A percentile compares a stretch with the other conserved stretches of the same genome.
Evolutionary conservation across 1,140 invertebrate species (phyloP).

Genomic region (Scaptodrosophila lebanonensis): DNA sequence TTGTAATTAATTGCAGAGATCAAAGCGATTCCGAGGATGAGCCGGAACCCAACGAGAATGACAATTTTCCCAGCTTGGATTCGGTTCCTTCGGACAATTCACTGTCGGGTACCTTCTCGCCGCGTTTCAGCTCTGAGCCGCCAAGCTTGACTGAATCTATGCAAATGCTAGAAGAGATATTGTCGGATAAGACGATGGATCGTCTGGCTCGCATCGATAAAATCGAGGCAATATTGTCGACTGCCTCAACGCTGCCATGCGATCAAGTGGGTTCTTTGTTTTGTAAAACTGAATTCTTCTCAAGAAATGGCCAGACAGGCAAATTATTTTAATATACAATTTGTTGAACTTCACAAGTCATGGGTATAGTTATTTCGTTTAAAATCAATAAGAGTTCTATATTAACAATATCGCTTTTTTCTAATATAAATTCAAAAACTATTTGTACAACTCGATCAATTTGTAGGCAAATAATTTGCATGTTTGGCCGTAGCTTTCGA

Average conservation of each 20-base stretch:
- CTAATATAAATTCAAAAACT: too few species aligned
- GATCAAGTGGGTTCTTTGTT: slow-evolving; percentile 55
- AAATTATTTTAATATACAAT: background rate
- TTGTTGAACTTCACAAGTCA: too few species aligned
- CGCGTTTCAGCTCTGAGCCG: slow-evolving; percentile 84
- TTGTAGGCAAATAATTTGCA: too few species aligned
- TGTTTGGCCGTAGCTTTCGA: too few species aligned
- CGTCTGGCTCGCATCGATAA: slow-evolving; percentile 91
- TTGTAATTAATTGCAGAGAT: slow-evolving; percentile 75
- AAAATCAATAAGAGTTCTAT: too few species aligned
- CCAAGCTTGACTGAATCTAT: slow-evolving; percentile 93
- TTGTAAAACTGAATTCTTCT: background rate
- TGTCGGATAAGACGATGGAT: slow-evolving; percentile 90
- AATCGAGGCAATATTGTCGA: slow-evolving; percentile 89
- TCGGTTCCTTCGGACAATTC: slow-evolving; percentile 86
- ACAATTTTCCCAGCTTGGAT: slow-evolving; percentile 86
- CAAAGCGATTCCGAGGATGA: slow-evolving; percentile 84
- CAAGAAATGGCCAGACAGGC: too few species aligned
- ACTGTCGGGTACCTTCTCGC: slow-evolving; percentile 82
- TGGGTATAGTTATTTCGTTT: too few species aligned
- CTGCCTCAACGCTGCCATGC: slow-evolving; percentile 82
- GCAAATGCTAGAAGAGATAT: slow-evolving; percentile 91
- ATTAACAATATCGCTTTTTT: too few species aligned
- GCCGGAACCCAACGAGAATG: slow-evolving; percentile 82
- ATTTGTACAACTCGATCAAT: too few species aligned